Base-by-base conservation (phyloP, 2,113 vertebrate species). In the Gavialis gangeticus region DNA sequence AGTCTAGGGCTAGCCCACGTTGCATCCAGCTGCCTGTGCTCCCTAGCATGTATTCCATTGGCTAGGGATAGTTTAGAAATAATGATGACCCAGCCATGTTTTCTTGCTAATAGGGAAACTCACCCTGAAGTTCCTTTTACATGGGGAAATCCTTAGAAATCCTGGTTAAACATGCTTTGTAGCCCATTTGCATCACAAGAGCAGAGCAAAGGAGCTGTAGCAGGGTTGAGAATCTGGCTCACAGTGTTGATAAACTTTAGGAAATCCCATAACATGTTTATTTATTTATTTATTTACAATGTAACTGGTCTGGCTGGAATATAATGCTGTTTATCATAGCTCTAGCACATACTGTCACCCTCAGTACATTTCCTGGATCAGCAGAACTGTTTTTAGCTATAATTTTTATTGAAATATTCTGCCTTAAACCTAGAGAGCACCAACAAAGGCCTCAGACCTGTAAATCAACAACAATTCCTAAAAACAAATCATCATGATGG, bases 401-500 rank as follows among this genome's bases (percentile, higher is more conserved):
- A 96, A 89, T 87, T 96, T 95, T 96, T 97, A 69, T 95, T 96
- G 91, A 97, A 96, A 91, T 92, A 93, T 93, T 82, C 95, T 89
- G 16, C 63, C 84, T 95, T 92, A 92, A 96, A 95, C 84, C 69
- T 60, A 84, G 66, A 88, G 58, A 93, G 71, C 87, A 91, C 46
- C 76, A 84, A 54, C 30, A 88, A 73, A 92, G 78, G 80, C 84
- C 92, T 83, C 86, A 87, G 82, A 89, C 91, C 85, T 85, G 88
- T 96, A 97, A 95, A 97, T 95, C 92, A 96, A 88, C 81, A 80
- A 66, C 63, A 54, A 87, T 89, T 89, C 81, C 46, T 56, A 90
- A 84, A 92, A 96, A 97, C 91, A 94, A 96, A 95, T 95, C 92
- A 92, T 93, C 0, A 0, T 0, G 0, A 67, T 97, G 90, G 93